A percentile compares a stretch with the other conserved stretches of the same genome.
These are phyloP conservation scores for Drosophila kambysellisi DNA, from an alignment of 2,888 invertebrate genomes.

Conservation along the genomic window DNA sequence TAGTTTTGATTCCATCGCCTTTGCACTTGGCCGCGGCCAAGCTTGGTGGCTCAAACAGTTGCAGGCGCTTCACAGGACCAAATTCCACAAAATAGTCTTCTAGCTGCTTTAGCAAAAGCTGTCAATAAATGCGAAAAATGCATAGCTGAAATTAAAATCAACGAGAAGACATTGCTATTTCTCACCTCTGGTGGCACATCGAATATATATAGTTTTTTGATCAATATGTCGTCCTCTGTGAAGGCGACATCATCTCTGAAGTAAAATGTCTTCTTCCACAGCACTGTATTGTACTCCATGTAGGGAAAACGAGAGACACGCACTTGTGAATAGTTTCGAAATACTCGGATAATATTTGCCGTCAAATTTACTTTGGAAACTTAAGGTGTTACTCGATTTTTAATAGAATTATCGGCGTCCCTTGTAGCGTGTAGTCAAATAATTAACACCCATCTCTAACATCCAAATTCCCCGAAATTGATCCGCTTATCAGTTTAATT, in stretches of 20 bases:
- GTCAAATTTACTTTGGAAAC: neutral
- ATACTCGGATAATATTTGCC: neutral
- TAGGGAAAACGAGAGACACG: neutral
- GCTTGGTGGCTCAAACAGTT: constrained; percentile 6
- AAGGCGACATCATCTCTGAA: constrained; percentile 45
- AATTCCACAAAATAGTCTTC: constrained; percentile 33
- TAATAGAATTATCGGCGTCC: neutral
- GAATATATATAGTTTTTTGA: constrained; percentile 45
- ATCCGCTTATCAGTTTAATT: neutral
- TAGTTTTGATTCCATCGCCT: neutral
- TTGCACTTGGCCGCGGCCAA: neutral
- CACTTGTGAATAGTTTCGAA: no score
- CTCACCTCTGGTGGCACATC: constrained; percentile 43
- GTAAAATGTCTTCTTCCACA: constrained; percentile 17
- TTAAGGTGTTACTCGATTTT: no score
- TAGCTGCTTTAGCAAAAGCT: constrained; percentile 35
- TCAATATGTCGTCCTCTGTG: constrained; percentile 60
- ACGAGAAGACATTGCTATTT: no score
- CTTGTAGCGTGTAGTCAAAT: neutral
- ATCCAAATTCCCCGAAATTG: constrained; percentile 1
- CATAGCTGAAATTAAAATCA: neutral
- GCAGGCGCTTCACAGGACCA: constrained; percentile 37
- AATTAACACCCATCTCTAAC: neutral
- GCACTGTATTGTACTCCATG: no score
- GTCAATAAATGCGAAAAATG: neutral